Percentiles rank a stretch among this genome's conserved stretches.
phyloP scores from a whole-genome alignment of 2,888 invertebrate species.

The Cheilosia vulpina region DNA sequence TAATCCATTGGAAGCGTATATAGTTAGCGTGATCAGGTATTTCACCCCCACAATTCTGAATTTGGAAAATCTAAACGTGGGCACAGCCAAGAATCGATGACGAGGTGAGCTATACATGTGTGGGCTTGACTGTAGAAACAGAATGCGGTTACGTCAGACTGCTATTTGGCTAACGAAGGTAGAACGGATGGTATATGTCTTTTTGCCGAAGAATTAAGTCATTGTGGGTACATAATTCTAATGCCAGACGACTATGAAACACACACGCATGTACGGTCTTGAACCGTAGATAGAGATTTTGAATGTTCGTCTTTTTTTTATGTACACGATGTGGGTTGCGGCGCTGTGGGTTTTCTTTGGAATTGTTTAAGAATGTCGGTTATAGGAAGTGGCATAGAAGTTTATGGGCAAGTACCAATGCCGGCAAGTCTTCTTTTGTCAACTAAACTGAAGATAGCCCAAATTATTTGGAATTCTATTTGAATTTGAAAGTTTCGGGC shows the following conservation, averaged over 20 bases:
- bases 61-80: slow-evolving; percentile 54
- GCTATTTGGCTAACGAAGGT: slow-evolving; percentile 5
- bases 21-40: neutral
- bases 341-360: slow-evolving; percentile 30
- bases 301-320: slow-evolving; percentile 16
- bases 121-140: slow-evolving; percentile 48
- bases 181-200: slow-evolving; percentile 27
- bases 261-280: slow-evolving; percentile 7
- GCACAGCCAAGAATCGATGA: slow-evolving; percentile 30
- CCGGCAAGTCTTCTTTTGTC: slow-evolving; percentile 13
- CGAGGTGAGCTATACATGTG: slow-evolving; percentile 31
- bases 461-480: neutral
- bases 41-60: slow-evolving; percentile 42
- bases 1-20: neutral
- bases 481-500: too few relatives aligned
- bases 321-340: slow-evolving; percentile 41
- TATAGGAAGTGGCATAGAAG: slow-evolving; percentile 28
- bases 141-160: slow-evolving; percentile 59
- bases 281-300: slow-evolving; percentile 11
- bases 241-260: slow-evolving; percentile 6
- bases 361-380: slow-evolving; percentile 24
- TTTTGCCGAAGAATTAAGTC: slow-evolving; percentile 48
- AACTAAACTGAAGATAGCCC: neutral
- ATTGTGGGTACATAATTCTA: slow-evolving; percentile 34
- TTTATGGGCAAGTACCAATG: slow-evolving; percentile 36